Evolutionary conservation across 2,113 vertebrate genomes (phyloP), one percentile per base, ranked within the genome.

Genomic region (Peromyscus leucopus): DNA sequence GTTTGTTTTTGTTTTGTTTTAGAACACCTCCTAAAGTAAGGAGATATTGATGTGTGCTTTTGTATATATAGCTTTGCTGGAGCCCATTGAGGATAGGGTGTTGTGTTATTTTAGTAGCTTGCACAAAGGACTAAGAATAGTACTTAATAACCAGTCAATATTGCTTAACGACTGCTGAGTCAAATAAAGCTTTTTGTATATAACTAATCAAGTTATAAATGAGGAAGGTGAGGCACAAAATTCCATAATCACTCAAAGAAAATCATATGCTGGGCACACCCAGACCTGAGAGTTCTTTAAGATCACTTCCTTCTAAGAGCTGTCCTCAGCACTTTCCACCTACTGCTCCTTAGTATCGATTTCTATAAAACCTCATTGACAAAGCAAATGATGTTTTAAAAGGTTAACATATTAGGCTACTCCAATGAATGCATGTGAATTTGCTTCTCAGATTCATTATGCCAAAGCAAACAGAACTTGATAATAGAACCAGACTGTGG

Each of bases 381-480:
- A 78, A 90, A 59, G 6, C n/a, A 95, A 84, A 78, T 94, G 46
- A 7, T 46, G 39, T 46, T 69, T 84, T 39, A 69, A 75, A 65
- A 69, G 33, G 36, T 71, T 57, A 28, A 57, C 5, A 9, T 46
- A 33, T 79, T 72, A 51, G 15, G n/a, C 1, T 48, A n/a, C 10
- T 94, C 46, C 92, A 48, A 19, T 89, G 67, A 90, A 84, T 59
- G 22, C 1, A 3, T 39, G 39, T 67, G 22, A 85, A 59, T 91
- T 94, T 90, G 19, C 84, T 79, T 88, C 46, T 90, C 28, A 85
- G 82, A 63, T 92, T 67, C 17, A 82, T 90, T 78, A 75, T 94
- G 22, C 2, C 51, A 82, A 87, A 63, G 4, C 46, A 87, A 87
- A 89, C 59, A 42, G 1, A 24, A 51, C n/a, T 78, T 61, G 15